These are phyloP conservation scores for Selene dorsalis DNA, from an alignment of 2,797 vertebrate genomes.

Conservation along the genomic window DNA sequence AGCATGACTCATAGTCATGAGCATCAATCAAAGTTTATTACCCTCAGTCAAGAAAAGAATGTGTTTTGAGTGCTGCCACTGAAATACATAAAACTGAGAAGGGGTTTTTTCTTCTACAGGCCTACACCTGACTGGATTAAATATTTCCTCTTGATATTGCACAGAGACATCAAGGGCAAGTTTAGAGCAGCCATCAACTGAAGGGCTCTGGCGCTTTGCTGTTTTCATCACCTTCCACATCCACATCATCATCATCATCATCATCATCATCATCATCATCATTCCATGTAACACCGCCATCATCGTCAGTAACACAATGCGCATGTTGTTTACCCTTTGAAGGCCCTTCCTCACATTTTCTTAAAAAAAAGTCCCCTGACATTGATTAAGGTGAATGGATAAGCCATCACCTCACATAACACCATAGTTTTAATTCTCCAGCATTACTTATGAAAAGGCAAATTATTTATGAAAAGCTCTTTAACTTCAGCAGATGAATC, in stretches of 20 bases:
- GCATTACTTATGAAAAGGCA: conserved; percentile 75
- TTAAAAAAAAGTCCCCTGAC: conserved; percentile 20
- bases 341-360: conserved; percentile 35
- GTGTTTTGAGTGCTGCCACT: conserved; percentile 48
- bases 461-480: conserved; percentile 82
- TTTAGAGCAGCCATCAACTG: background rate
- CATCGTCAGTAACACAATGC: conserved; percentile 24
- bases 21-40: conserved; percentile 75
- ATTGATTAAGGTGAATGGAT: conserved; percentile 57
- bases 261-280: conserved; percentile 25
- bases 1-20: conserved; percentile 68
- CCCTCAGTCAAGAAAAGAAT: conserved; percentile 52
- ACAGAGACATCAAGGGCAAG: conserved; percentile 30
- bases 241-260: conserved; percentile 20
- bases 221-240: conserved; percentile 21
- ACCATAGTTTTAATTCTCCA: conserved; percentile 65
- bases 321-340: conserved; percentile 34
- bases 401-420: conserved; percentile 52
- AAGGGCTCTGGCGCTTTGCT: background rate
- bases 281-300: conserved; percentile 7
- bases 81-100: conserved; percentile 49
- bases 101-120: conserved; percentile 10
- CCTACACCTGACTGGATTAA: conserved; percentile 21
- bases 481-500: conserved; percentile 77
- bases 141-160: conserved; percentile 20